A percentile compares a stretch with the other conserved stretches of the same genome.
These are phyloP conservation scores for Pseudopipra pipra DNA, from an alignment of 2,113 vertebrate species.

Conservation along the genomic window DNA sequence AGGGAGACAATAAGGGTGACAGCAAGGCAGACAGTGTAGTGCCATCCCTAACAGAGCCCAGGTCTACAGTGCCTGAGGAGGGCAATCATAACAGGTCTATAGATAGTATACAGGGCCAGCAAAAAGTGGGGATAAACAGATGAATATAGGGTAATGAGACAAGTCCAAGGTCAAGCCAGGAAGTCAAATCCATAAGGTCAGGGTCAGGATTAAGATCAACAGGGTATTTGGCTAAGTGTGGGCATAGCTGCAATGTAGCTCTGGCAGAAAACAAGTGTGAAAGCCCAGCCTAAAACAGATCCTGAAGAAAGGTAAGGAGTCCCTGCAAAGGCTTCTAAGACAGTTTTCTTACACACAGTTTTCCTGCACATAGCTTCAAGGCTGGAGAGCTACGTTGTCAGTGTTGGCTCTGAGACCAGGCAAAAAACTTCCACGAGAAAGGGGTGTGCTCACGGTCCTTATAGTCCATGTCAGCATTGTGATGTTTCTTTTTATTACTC, in stretches of 20 bases:
- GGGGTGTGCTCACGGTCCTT: rapidly evolving
- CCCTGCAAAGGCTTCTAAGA: background rate
- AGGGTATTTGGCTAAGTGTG: background rate
- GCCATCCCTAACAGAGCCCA: background rate
- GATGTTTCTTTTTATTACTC: background rate
- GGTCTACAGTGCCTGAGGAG: background rate
- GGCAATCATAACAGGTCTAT: background rate
- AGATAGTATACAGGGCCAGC: background rate
- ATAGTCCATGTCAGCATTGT: background rate
- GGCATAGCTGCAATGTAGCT: background rate
- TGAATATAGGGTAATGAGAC: background rate
- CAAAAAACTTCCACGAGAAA: background rate
- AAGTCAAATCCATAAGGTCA: background rate
- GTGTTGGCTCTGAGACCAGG: background rate
- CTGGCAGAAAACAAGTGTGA: background rate
- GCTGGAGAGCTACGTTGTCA: background rate
- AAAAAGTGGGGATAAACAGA: background rate
- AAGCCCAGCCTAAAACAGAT: background rate
- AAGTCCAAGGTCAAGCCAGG: background rate
- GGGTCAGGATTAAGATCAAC: background rate
- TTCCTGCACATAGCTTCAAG: background rate
- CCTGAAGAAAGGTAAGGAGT: background rate
- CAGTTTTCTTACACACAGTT: background rate
- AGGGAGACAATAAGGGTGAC: background rate
- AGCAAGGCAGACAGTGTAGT: background rate